Evolutionary conservation across 2,888 invertebrate species (phyloP), one percentile per base, ranked within the genome.

Genomic region (Drosophila koepferae): DNA sequence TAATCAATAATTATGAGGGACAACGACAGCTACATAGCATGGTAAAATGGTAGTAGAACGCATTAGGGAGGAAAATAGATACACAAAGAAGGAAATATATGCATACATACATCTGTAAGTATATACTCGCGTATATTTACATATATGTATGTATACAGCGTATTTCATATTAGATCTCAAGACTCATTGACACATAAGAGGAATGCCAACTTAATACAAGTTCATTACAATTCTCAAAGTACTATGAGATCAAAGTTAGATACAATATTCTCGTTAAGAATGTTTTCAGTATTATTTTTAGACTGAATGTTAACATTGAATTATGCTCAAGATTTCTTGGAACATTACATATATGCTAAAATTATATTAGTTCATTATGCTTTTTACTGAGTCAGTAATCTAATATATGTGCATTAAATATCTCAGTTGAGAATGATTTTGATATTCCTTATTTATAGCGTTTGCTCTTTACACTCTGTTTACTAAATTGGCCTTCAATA

Each of bases 1-100:
- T 70, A 79, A 79, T 77, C 77, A 79, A 77, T 79, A 77, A 78
- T 77, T 63, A 77, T 77, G 74, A 56, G 65, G 74, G 53, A 55
- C 61, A 55, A 38, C 63, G 63, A 4, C 18, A 12, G 31, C 18
- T 28, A 12, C 60, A 28, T 16, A 23, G 23, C 23, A 23, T 16
- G 38, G 0, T 38, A 6, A 18, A 49, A 40, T 63, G 38, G 49
- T 3, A 31, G 49, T 3, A 31, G n/a, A n/a, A 53, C 20, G 31
- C 56, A 40, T 41, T 43, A 23, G 23, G 49, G 16, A 34, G 41
- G n/a, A 48, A 46, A 51, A 68, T 44, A 68, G 34, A 53, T 36
- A 40, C n/a, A 34, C 10, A 41, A 12, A 34, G 41, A 20, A 23
- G 8, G 20, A 20, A n/a, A n/a, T 8, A 40, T 7, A 3, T 9